A percentile compares a stretch with the other conserved stretches of the same genome.
phyloP scores from a whole-genome alignment of 1,140 invertebrate species.

The Dendrolimus punctatus region DNA sequence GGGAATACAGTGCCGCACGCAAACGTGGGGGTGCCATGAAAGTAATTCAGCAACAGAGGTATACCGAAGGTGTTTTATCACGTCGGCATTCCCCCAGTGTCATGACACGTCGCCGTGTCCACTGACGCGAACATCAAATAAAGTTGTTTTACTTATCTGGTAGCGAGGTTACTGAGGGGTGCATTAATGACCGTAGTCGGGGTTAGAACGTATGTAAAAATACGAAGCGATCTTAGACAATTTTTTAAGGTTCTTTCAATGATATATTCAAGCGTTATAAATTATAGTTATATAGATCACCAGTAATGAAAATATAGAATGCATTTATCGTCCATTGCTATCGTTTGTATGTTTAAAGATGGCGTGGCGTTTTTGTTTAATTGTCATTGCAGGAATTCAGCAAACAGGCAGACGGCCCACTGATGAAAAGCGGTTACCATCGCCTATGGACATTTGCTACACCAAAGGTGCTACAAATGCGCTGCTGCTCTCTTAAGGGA shows the following conservation, averaged over 20 bases:
- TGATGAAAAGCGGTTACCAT: no score
- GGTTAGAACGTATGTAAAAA: background rate
- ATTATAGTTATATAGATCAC: background rate
- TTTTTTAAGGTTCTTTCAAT: background rate
- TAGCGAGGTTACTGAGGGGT: slow-evolving; percentile 45
- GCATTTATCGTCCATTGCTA: no score
- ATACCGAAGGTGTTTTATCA: slow-evolving; percentile 22
- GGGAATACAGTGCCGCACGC: slow-evolving; percentile 8
- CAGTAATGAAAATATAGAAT: no score
- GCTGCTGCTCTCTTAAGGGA: no score
- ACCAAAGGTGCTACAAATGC: no score
- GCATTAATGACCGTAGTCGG: slow-evolving; percentile 56
- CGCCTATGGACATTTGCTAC: no score
- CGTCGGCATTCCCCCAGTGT: slow-evolving; percentile 27
- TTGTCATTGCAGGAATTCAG: no score
- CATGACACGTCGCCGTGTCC: slow-evolving; percentile 30
- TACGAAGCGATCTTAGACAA: no score
- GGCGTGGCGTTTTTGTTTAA: no score
- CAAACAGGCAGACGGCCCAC: no score
- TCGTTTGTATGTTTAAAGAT: no score
- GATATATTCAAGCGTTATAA: background rate
- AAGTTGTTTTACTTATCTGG: slow-evolving; percentile 66
- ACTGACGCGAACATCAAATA: slow-evolving; percentile 57
- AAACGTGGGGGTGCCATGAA: slow-evolving; percentile 9
- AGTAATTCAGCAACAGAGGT: slow-evolving; percentile 10